Evolutionary conservation across 2,797 vertebrate genomes (phyloP), one percentile per base, ranked within the genome.

Genomic region (Poliocrania exsul): DNA sequence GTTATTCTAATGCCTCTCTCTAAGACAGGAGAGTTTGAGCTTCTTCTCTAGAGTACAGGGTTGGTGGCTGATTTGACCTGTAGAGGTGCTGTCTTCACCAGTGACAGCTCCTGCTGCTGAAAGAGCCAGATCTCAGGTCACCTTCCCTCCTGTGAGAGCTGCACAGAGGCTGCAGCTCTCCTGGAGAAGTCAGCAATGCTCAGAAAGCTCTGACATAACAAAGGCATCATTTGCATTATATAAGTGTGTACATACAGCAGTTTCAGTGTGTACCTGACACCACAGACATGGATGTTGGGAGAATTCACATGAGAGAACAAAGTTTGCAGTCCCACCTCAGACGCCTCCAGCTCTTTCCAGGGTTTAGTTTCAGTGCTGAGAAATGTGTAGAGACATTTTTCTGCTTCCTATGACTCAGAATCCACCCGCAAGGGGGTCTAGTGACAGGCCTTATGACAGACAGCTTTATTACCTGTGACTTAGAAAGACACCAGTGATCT

Each of bases 381-480:
- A 91, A 93, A 94, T 72, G 51, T 0, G 44, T 46, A 29, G 3
- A 13, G 86, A 90, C 72, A 90, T 35, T 78, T 92, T 87, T 51
- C 47, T 71, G 44, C 75, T 69, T 56, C 62, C 62, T 56, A 0
- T 86, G 95, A 51, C 47, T 94, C 91, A 79, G 66, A 94, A 86
- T 66, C 51, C 44, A 11, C 57, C 87, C 7, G 0, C 37, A 24
- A 79, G 72, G 53, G 53, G 69, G 15, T 78, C 69, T 35, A 13
- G 69, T 0, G 51, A 51, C 74, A 94, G 79, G 67, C 13, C 0
- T 11, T 60, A 13, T 33, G 90, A 28, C 84, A 74, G 91, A 89
- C 56, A 82, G 28, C 44, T 93, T 94, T 81, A 90, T 93, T 88
- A 88, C 91, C 93, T 91, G 73, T 86, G 91, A 83, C 89, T 91